phyloP scores from a whole-genome alignment of 2,888 invertebrate species.

The Ephialtes manifestator region DNA sequence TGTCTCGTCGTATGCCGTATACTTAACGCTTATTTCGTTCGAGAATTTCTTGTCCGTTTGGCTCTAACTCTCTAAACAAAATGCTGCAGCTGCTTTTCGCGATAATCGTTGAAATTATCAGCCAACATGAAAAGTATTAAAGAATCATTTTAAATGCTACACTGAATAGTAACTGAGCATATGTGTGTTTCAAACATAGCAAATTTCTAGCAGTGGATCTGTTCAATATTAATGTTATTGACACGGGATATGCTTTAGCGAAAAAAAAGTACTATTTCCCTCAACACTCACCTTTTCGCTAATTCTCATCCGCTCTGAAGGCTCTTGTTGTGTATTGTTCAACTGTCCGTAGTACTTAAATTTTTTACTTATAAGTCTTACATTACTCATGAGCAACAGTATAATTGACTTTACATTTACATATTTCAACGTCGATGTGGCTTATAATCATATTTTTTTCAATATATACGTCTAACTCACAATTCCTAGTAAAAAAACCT shows the following conservation, averaged over 20 bases:
- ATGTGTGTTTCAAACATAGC: background rate
- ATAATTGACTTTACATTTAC: constrained; percentile 33
- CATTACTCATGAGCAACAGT: background rate
- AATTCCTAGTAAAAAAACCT: background rate
- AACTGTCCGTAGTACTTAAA: constrained; percentile 63
- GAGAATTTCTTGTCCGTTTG: constrained; percentile 35
- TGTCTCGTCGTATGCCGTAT: constrained; percentile 29
- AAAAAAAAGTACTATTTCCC: constrained; percentile 36
- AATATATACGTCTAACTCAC: constrained; percentile 16
- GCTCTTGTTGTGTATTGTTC: constrained; percentile 85
- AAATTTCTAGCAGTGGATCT: background rate
- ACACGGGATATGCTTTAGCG: constrained; percentile 16
- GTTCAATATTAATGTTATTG: background rate
- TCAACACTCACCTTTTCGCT: constrained; percentile 51
- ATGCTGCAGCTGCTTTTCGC: constrained; percentile 34
- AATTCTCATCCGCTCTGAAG: constrained; percentile 77
- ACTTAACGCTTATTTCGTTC: constrained; percentile 35
- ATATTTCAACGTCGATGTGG: constrained; percentile 75
- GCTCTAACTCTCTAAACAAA: constrained; percentile 41
- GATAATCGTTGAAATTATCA: constrained; percentile 33
- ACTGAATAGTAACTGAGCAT: background rate
- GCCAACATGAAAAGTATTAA: background rate
- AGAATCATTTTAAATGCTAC: background rate
- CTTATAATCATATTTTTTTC: constrained; percentile 73
- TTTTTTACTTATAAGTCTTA: no score